phyloP scores from a whole-genome alignment of 2,113 vertebrate genomes.

The Perca fluviatilis region DNA sequence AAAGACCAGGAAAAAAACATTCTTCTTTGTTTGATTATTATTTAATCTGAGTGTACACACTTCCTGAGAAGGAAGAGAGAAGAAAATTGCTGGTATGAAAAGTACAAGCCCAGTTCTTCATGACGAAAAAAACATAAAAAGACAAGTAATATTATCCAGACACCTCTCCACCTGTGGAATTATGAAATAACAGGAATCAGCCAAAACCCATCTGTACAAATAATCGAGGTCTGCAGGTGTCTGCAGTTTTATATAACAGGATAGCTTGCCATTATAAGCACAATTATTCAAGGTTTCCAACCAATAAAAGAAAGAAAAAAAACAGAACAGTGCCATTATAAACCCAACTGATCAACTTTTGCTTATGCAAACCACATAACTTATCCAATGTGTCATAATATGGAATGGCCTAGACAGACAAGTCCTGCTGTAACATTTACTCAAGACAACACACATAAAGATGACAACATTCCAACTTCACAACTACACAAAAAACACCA shows the following conservation, averaged over 20 bases:
- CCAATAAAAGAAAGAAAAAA: constrained; percentile 11
- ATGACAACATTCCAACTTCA: constrained; percentile 7
- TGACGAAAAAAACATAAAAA: constrained; percentile 24
- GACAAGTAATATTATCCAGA: constrained; percentile 51
- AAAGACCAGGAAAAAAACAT: constrained; percentile 49
- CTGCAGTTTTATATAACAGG: constrained; percentile 64
- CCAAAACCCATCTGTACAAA: constrained; percentile 74
- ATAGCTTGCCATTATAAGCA: constrained; percentile 62
- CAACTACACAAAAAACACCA: constrained; percentile 17
- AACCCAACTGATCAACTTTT: constrained; percentile 50
- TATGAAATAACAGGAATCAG: constrained; percentile 72
- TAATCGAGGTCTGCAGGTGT: constrained; percentile 69
- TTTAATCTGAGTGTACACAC: constrained; percentile 46
- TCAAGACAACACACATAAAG: constrained; percentile 19
- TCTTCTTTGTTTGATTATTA: constrained; percentile 26
- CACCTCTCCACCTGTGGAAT: constrained; percentile 61
- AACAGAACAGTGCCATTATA: constrained; percentile 38
- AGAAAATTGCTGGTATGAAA: constrained; percentile 50
- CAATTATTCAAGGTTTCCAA: constrained; percentile 66
- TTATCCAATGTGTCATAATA: constrained; percentile 12
- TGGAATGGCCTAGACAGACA: constrained; percentile 6
- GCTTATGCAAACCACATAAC: constrained; percentile 47
- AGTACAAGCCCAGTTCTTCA: constrained; percentile 47
- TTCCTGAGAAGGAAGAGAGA: constrained; percentile 57
- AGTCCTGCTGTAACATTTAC: constrained; percentile 29